These are phyloP conservation scores for Catamblyrhynchus diadema DNA, from an alignment of 2,797 vertebrate species.

Conservation along the genomic window DNA sequence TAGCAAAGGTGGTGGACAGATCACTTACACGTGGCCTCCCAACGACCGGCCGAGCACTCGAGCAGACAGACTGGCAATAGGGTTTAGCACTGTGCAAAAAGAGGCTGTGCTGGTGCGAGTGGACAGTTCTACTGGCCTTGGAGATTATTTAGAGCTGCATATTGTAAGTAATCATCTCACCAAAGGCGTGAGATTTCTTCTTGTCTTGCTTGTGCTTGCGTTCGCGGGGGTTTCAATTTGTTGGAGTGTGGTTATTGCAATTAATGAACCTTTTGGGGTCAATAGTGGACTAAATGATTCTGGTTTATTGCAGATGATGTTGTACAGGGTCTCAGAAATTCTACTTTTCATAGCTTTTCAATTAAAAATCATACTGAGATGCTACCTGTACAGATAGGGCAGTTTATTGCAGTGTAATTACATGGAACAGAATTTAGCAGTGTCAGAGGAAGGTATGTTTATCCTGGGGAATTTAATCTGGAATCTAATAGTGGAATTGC, in stretches of 20 bases:
- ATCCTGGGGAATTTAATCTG: constrained; percentile 21
- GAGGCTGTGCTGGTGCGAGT: constrained; percentile 95
- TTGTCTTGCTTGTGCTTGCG: neutral
- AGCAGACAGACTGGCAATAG: constrained; percentile 94
- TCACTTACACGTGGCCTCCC: constrained; percentile 97
- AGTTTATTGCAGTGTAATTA: neutral
- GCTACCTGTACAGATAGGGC: neutral
- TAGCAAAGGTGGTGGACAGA: constrained; percentile 95
- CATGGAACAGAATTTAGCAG: neutral
- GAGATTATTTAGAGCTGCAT: constrained; percentile 97
- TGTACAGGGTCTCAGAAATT: neutral
- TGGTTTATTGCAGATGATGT: neutral
- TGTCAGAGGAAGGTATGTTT: neutral
- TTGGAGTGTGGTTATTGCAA: neutral
- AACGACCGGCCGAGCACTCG: constrained; percentile 97
- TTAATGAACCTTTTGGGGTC: neutral
- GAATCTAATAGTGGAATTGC: neutral
- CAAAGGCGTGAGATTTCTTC: neutral
- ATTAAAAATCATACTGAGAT: neutral
- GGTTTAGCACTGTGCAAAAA: constrained; percentile 96
- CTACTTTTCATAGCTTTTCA: neutral
- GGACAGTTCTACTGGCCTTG: constrained; percentile 95
- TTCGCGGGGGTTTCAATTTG: neutral
- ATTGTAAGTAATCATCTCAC: constrained; percentile 86
- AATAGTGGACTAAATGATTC: neutral